A percentile compares a stretch with the other conserved stretches of the same genome.
Evolutionary conservation across 2,888 invertebrate genomes (phyloP).

Genomic region (Pristionchus maxplancki): DNA sequence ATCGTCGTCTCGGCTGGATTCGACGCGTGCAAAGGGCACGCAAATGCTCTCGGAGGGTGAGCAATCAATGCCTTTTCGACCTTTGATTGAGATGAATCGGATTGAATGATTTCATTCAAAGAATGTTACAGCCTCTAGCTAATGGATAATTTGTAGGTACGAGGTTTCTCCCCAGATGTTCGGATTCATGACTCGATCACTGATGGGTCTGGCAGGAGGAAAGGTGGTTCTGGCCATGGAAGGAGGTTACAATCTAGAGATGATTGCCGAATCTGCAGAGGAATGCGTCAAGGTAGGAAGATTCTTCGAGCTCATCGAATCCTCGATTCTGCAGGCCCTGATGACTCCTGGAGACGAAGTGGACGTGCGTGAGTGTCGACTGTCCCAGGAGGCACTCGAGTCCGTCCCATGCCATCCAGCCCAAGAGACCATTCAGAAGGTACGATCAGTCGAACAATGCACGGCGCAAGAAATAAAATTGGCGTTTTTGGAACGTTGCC

Average conservation of each 20-base stretch:
- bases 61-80: slow-evolving; percentile 78
- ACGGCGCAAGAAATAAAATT: too few relatives aligned
- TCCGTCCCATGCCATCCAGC: slow-evolving; percentile 64
- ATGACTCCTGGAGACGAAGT: slow-evolving; percentile 61
- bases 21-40: slow-evolving; percentile 95
- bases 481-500: too few relatives aligned
- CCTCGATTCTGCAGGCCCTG: slow-evolving; percentile 82
- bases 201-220: slow-evolving; percentile 87
- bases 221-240: slow-evolving; percentile 75
- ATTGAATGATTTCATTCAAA: too few relatives aligned
- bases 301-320: background rate
- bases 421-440: slow-evolving; percentile 76
- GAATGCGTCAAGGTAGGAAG: slow-evolving; percentile 90
- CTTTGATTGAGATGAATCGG: background rate
- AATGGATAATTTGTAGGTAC: slow-evolving; percentile 85
- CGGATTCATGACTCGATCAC: slow-evolving; percentile 94
- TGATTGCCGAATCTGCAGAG: slow-evolving; percentile 96
- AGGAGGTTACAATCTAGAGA: slow-evolving; percentile 91
- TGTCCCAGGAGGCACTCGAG: slow-evolving; percentile 63
- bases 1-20: slow-evolving; percentile 97
- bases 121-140: background rate
- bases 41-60: slow-evolving; percentile 90
- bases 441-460: too few relatives aligned
- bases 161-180: slow-evolving; percentile 88
- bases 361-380: background rate